Evolutionary conservation across 2,888 invertebrate species (phyloP).

Genomic region (Pandemis corylana): DNA sequence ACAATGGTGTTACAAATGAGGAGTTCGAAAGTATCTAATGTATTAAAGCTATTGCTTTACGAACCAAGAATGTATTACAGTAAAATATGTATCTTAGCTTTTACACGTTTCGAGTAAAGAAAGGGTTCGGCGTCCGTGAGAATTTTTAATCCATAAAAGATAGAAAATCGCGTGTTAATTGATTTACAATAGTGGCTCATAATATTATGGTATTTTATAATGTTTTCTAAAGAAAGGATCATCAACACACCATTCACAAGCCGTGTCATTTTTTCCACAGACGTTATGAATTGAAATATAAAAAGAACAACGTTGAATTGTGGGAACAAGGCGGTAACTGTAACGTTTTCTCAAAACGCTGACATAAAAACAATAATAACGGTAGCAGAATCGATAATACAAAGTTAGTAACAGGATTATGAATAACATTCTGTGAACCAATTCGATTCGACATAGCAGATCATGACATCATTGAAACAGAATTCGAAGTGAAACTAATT

Average conservation of each 20-base stretch:
- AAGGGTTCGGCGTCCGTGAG: too few relatives aligned
- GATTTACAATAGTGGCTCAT: too few relatives aligned
- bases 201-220: too few relatives aligned
- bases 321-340: neutral
- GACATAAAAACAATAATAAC: constrained; percentile 18
- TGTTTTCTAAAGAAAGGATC: too few relatives aligned
- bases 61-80: too few relatives aligned
- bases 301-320: neutral
- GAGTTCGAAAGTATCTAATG: too few relatives aligned
- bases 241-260: neutral
- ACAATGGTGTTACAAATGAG: neutral
- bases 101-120: too few relatives aligned
- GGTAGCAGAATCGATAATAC: constrained; percentile 27
- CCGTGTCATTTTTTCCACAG: neutral
- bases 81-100: too few relatives aligned
- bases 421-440: constrained; percentile 31
- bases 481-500: constrained; percentile 3
- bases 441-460: constrained; percentile 20
- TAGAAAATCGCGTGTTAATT: too few relatives aligned
- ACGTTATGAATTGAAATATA: neutral
- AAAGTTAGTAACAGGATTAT: constrained; percentile 20
- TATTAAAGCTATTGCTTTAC: too few relatives aligned
- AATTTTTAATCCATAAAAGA: too few relatives aligned
- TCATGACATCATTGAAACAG: constrained; percentile 23
- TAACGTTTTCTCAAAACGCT: neutral